phyloP scores from a whole-genome alignment of 92 coral and sea anemone genomes.

The Anthopleura xanthogrammica region DNA sequence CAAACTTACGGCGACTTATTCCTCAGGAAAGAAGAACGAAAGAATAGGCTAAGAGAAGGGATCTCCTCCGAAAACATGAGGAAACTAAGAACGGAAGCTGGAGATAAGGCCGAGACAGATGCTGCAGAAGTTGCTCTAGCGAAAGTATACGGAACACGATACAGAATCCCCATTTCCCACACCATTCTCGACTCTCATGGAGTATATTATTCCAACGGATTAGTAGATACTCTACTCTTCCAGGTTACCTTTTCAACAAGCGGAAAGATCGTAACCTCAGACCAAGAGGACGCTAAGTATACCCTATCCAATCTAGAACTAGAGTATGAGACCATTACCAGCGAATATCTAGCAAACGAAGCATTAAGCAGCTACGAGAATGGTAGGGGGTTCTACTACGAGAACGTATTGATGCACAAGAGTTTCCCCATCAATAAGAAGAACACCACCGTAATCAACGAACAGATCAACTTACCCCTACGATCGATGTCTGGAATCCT shows the following conservation, averaged over 20 bases:
- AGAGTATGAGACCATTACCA: not conserved
- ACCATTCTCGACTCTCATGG: too few relatives aligned
- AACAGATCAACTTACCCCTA: slow-evolving; percentile 4
- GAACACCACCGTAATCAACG: not conserved
- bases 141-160: not conserved
- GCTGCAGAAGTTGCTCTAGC: slow-evolving; percentile 27
- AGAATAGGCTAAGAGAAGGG: slow-evolving; percentile 13
- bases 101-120: slow-evolving; percentile 8
- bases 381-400: not conserved
- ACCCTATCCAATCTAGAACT: not conserved
- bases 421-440: not conserved
- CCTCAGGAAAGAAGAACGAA: not conserved
- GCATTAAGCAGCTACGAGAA: too few relatives aligned
- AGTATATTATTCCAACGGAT: too few relatives aligned
- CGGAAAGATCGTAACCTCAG: too few relatives aligned
- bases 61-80: slow-evolving; percentile 31
- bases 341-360: not conserved
- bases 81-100: slow-evolving; percentile 22
- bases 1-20: slow-evolving; percentile 38
- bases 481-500: not conserved
- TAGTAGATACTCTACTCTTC: too few relatives aligned
- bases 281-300: too few relatives aligned
- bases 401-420: not conserved
- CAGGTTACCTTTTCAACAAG: too few relatives aligned
- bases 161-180: too few relatives aligned